These are phyloP conservation scores for Gonatopus flavifemur DNA, from an alignment of 1,140 invertebrate species.

Conservation along the genomic window DNA sequence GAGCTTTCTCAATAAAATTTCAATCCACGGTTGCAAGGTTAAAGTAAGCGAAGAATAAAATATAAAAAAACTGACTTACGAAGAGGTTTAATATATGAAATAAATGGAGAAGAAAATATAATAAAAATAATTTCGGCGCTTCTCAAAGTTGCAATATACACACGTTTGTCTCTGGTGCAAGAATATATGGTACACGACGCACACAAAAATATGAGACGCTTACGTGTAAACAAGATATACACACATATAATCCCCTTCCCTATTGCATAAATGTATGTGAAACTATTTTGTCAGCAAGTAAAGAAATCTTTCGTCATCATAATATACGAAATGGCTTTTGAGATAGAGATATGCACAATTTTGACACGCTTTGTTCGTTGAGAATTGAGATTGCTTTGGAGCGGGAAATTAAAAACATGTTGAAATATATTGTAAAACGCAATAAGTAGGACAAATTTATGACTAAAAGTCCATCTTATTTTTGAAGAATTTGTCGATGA, in stretches of 20 bases:
- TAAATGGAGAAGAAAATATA: not conserved
- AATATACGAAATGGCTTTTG: not conserved
- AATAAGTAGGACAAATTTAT: conserved; percentile 14
- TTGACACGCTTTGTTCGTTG: too few species aligned
- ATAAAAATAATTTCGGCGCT: conserved; percentile 11
- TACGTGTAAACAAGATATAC: conserved; percentile 30
- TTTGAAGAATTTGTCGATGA: not conserved
- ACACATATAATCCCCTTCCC: conserved; percentile 9
- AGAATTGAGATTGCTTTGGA: too few species aligned
- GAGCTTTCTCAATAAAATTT: conserved; percentile 6
- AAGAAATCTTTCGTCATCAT: not conserved
- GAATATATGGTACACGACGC: conserved; percentile 14
- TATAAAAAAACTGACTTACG: not conserved
- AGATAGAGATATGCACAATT: not conserved
- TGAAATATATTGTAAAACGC: conserved; percentile 15
- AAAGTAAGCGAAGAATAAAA: not conserved
- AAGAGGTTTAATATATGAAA: too few species aligned
- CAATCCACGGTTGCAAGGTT: not conserved
- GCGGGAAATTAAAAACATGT: conserved; percentile 20
- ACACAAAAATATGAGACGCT: conserved; percentile 28
- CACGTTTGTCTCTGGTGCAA: not conserved
- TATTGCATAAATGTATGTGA: not conserved
- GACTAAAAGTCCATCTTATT: conserved; percentile 30
- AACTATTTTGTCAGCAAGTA: not conserved
- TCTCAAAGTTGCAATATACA: not conserved